Conservation (phyloP, 2,113 vertebrate genomes). For the Chrysochloris asiatica region DNA sequence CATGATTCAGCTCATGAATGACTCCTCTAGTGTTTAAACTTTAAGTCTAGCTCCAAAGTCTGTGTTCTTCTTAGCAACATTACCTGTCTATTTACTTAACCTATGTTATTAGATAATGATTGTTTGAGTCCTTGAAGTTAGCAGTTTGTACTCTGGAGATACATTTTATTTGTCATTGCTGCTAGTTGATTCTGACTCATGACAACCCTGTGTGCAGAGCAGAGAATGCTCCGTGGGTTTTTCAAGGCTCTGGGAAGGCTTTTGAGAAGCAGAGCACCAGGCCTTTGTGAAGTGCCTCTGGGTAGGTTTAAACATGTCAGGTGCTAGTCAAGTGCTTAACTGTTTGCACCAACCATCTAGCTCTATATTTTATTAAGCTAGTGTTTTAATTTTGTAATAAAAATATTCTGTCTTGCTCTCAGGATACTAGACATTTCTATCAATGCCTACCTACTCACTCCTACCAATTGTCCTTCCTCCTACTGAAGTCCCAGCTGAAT, state of each 20-base stretch:
- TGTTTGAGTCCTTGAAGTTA: not conserved
- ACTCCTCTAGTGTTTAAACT: slow-evolving; percentile 17
- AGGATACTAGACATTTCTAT: slow-evolving; percentile 5
- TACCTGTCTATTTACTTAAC: slow-evolving; percentile 10
- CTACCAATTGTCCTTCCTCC: not conserved
- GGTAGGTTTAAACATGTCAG: not conserved
- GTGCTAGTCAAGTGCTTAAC: not conserved
- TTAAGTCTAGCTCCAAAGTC: not conserved
- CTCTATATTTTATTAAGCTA: not conserved
- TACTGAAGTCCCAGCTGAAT: not conserved
- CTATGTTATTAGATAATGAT: not conserved
- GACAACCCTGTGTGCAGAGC: too few species aligned
- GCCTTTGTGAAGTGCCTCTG: not conserved
- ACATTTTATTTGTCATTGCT: not conserved
- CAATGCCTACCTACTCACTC: not conserved
- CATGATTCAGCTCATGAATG: not conserved
- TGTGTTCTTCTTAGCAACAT: not conserved
- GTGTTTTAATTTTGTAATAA: not conserved
- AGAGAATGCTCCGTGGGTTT: not conserved
- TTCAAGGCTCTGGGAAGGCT: not conserved
- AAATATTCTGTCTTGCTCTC: not conserved
- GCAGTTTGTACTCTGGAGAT: not conserved
- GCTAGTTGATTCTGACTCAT: not conserved
- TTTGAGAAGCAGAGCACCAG: not conserved
- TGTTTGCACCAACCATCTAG: not conserved